Percentiles rank a stretch among this genome's conserved stretches.
These are phyloP conservation scores for Engystomops pustulosus DNA, from an alignment of 2,113 vertebrate genomes.

Conservation along the genomic window DNA sequence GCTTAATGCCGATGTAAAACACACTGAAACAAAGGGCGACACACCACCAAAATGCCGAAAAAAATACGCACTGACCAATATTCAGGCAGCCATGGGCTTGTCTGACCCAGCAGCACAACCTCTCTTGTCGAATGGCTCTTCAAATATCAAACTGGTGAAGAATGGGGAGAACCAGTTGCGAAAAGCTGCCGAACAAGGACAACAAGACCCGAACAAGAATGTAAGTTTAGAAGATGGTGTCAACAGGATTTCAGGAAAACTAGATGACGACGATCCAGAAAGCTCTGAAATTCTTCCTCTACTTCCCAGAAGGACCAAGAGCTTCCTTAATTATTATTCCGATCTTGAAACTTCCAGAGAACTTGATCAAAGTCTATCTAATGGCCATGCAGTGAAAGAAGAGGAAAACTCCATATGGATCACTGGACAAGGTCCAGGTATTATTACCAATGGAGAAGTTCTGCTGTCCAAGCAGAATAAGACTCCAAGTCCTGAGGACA, in stretches of 20 bases:
- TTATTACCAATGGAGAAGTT: slow-evolving; percentile 70
- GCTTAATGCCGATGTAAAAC: slow-evolving; percentile 86
- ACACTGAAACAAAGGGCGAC: slow-evolving; percentile 81
- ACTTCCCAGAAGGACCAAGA: slow-evolving; percentile 87
- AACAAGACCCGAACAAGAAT: slow-evolving; percentile 87
- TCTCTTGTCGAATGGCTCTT: slow-evolving; percentile 78
- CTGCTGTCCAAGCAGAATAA: slow-evolving; percentile 73
- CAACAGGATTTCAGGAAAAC: slow-evolving; percentile 82
- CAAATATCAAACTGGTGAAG: slow-evolving; percentile 95
- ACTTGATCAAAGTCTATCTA: slow-evolving; percentile 69
- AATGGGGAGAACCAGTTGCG: slow-evolving; percentile 97
- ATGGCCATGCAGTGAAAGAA: slow-evolving; percentile 67
- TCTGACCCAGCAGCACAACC: slow-evolving; percentile 79
- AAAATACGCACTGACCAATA: slow-evolving; percentile 87
- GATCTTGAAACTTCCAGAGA: slow-evolving; percentile 81
- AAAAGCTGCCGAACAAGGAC: slow-evolving; percentile 85
- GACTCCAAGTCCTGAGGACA: slow-evolving; percentile 77
- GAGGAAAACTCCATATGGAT: slow-evolving; percentile 71
- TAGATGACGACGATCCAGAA: slow-evolving; percentile 77
- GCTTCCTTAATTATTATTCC: slow-evolving; percentile 90
- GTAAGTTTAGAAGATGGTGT: slow-evolving; percentile 69
- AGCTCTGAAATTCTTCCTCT: slow-evolving; percentile 72
- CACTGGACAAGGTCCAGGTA: slow-evolving; percentile 65
- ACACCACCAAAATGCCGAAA: slow-evolving; percentile 91
- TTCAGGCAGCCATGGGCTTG: slow-evolving; percentile 90